Evolutionary conservation across 2,888 invertebrate species (phyloP).

Genomic region (Monochamus alternatus): DNA sequence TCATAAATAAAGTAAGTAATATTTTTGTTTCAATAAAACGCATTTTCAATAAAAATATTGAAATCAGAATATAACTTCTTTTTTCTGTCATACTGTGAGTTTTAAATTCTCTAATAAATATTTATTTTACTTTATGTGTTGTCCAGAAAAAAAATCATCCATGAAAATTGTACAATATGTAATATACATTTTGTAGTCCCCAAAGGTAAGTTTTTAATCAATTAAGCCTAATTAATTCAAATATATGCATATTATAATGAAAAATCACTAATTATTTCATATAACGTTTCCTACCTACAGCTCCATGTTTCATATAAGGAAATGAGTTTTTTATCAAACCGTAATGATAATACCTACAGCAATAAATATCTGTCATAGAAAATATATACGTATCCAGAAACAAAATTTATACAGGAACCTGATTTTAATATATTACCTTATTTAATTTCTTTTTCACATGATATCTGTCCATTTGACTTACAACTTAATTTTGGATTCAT

Average conservation of each 20-base stretch:
- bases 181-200: not conserved
- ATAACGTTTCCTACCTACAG: slow-evolving; percentile 6
- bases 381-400: slow-evolving; percentile 38
- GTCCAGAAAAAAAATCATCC: too few relatives aligned
- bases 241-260: not conserved
- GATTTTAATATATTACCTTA: slow-evolving; percentile 43
- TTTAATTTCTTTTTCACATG: slow-evolving; percentile 55
- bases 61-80: too few relatives aligned
- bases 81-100: too few relatives aligned
- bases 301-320: slow-evolving; percentile 1
- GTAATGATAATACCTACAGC: slow-evolving; percentile 23
- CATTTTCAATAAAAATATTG: too few relatives aligned
- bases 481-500: slow-evolving; percentile 57
- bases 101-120: too few relatives aligned
- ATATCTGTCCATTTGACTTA: slow-evolving; percentile 52
- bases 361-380: slow-evolving; percentile 36
- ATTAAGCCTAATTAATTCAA: not conserved
- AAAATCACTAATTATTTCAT: not conserved
- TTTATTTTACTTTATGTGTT: too few relatives aligned
- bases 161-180: not conserved
- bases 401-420: slow-evolving; percentile 45
- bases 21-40: too few relatives aligned
- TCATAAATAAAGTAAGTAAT: too few relatives aligned
- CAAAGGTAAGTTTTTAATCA: not conserved
- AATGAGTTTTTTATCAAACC: slow-evolving; percentile 23